phyloP scores from a whole-genome alignment of 2,113 vertebrate genomes.

The Tor tambroides region DNA sequence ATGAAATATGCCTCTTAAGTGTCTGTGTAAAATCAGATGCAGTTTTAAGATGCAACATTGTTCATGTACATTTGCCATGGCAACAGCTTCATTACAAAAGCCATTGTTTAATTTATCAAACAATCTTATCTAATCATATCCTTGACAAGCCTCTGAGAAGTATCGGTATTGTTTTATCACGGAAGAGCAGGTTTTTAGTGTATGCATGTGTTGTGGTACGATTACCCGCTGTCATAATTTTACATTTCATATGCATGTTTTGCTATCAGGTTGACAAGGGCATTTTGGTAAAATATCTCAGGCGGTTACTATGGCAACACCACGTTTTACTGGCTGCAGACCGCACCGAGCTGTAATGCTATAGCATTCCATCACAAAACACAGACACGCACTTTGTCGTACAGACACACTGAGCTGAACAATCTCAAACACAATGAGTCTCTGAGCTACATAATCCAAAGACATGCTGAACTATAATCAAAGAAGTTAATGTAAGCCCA shows the following conservation, averaged over 20 bases:
- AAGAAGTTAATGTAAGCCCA: background rate
- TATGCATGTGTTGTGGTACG: conserved; percentile 10
- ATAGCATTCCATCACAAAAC: conserved; percentile 72
- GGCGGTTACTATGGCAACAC: conserved; percentile 76
- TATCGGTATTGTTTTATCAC: background rate
- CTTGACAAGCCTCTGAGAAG: background rate
- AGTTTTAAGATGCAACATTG: conserved; percentile 7
- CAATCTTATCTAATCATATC: conserved; percentile 4
- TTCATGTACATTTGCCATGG: conserved; percentile 50
- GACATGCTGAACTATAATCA: conserved; percentile 7
- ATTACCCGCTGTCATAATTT: conserved; percentile 40
- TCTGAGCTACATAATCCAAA: conserved; percentile 23
- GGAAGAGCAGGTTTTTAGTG: background rate
- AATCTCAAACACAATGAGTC: conserved; percentile 48
- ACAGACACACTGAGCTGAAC: conserved; percentile 52
- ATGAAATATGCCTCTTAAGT: background rate
- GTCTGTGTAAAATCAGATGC: background rate
- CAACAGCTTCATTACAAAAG: conserved; percentile 48
- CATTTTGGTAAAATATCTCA: conserved; percentile 67
- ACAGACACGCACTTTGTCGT: conserved; percentile 51
- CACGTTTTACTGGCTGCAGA: conserved; percentile 69
- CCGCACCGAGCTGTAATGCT: conserved; percentile 64
- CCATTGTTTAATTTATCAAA: conserved; percentile 41
- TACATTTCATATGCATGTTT: conserved; percentile 60
- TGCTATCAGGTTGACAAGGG: conserved; percentile 57